Conservation (phyloP, 2,797 vertebrate genomes). For the Synanceia verrucosa region DNA sequence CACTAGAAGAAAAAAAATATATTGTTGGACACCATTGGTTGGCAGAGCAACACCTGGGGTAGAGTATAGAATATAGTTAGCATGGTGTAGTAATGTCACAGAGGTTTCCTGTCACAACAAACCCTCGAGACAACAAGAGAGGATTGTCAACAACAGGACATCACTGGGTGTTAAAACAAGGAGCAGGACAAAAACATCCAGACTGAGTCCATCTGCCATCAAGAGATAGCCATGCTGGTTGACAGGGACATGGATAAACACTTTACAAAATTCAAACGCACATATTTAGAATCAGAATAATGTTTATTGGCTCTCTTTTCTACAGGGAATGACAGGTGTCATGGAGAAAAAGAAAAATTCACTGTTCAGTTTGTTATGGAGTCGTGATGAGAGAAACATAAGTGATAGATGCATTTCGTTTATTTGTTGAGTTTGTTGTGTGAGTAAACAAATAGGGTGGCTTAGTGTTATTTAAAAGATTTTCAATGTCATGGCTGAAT, state of each 20-base stretch:
- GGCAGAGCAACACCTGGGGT: conserved; percentile 49
- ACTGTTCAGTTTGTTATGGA: too few relatives aligned
- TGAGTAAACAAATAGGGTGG: too few relatives aligned
- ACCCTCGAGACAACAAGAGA: conserved; percentile 34
- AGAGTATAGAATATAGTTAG: conserved; percentile 54
- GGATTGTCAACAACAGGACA: conserved; percentile 44
- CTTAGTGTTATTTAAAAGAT: too few relatives aligned
- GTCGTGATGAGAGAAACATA: too few relatives aligned
- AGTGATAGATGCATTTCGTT: too few relatives aligned
- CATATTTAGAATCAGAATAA: background rate
- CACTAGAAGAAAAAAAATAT: conserved; percentile 43
- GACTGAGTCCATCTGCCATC: too few relatives aligned
- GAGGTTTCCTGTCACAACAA: conserved; percentile 61
- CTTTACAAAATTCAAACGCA: conserved; percentile 2
- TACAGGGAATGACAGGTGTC: background rate
- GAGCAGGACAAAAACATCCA: background rate
- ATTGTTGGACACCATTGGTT: conserved; percentile 56
- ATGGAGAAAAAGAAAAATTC: background rate
- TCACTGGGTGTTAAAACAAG: conserved; percentile 15
- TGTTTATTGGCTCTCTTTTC: background rate
- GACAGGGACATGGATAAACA: conserved; percentile 2
- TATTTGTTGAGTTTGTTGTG: too few relatives aligned
- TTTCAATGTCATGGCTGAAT: too few relatives aligned
- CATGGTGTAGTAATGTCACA: conserved; percentile 50
- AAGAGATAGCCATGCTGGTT: background rate